Percentiles rank a stretch among this genome's conserved stretches.
Evolutionary conservation across 2,888 invertebrate genomes (phyloP).

Genomic region (Thymelicus sylvestris): DNA sequence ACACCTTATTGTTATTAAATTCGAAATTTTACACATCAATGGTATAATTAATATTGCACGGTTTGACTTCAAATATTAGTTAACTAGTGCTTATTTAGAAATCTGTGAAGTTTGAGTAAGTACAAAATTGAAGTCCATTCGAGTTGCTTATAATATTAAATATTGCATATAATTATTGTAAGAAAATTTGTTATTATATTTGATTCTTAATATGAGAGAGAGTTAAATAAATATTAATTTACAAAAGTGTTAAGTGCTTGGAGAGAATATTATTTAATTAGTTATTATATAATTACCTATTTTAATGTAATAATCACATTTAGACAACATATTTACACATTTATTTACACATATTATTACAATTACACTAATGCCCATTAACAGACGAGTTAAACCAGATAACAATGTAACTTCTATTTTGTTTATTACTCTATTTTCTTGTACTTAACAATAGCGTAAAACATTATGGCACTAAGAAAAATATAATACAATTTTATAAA

Average conservation of each 20-base stretch:
- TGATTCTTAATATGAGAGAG: not conserved
- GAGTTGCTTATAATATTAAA: not conserved
- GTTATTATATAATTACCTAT: not conserved
- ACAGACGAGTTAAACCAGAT: not conserved
- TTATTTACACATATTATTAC: not conserved
- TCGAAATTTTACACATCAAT: slow-evolving; percentile 71
- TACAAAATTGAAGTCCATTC: slow-evolving; percentile 17
- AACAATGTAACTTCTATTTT: not conserved
- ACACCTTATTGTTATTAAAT: slow-evolving; percentile 68
- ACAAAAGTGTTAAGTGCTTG: not conserved
- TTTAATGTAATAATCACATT: not conserved
- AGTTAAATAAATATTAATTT: not conserved
- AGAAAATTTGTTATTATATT: not conserved
- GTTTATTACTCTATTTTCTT: not conserved
- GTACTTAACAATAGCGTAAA: not conserved
- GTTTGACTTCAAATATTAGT: slow-evolving; percentile 39
- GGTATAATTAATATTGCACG: slow-evolving; percentile 73
- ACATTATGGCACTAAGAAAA: slow-evolving; percentile 27
- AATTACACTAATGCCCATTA: not conserved
- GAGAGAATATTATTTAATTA: not conserved
- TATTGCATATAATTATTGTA: not conserved
- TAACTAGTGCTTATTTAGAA: slow-evolving; percentile 19
- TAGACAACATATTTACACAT: not conserved
- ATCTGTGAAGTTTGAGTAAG: slow-evolving; percentile 16
- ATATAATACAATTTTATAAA: not conserved